Evolutionary conservation across 2,888 invertebrate genomes (phyloP).

Genomic region (Microctonus hyperodae): DNA sequence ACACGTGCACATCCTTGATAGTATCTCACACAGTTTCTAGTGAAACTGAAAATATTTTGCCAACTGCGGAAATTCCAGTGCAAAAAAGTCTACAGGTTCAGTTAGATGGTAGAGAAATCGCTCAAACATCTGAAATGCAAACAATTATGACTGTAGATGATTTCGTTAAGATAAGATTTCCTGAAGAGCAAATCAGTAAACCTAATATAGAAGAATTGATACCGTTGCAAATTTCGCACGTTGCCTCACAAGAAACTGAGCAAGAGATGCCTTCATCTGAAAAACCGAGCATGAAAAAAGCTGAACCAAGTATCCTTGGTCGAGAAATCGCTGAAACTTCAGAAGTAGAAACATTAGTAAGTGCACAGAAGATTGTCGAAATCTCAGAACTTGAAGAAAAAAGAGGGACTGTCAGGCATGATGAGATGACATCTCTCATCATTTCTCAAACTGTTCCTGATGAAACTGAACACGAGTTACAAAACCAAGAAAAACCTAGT

Average conservation of each 20-base stretch:
- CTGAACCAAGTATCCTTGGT: slow-evolving; percentile 51
- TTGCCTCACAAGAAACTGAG: slow-evolving; percentile 49
- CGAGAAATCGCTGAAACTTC: slow-evolving; percentile 48
- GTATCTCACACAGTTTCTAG: slow-evolving; percentile 46
- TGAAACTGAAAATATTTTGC: slow-evolving; percentile 47
- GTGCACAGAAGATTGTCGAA: slow-evolving; percentile 44
- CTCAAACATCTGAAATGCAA: slow-evolving; percentile 50
- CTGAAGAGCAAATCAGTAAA: slow-evolving; percentile 45
- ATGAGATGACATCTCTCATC: slow-evolving; percentile 45
- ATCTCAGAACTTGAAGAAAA: slow-evolving; percentile 28
- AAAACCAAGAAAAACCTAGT: slow-evolving; percentile 39
- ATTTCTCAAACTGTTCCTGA: slow-evolving; percentile 46
- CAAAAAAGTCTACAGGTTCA: slow-evolving; percentile 58
- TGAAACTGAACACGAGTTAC: slow-evolving; percentile 46
- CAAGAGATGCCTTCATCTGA: slow-evolving; percentile 37
- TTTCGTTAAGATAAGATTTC: slow-evolving; percentile 43
- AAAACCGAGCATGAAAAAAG: slow-evolving; percentile 40
- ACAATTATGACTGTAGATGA: slow-evolving; percentile 45
- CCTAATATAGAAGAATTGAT: slow-evolving; percentile 48
- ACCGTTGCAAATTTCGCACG: slow-evolving; percentile 49
- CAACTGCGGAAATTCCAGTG: slow-evolving; percentile 45
- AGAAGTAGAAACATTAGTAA: slow-evolving; percentile 48
- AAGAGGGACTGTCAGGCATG: slow-evolving; percentile 35
- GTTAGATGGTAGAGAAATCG: slow-evolving; percentile 50
- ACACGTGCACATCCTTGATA: slow-evolving; percentile 46